Base-by-base conservation (phyloP, 2,113 vertebrate species). In the Cyanoramphus novaezelandiae region DNA sequence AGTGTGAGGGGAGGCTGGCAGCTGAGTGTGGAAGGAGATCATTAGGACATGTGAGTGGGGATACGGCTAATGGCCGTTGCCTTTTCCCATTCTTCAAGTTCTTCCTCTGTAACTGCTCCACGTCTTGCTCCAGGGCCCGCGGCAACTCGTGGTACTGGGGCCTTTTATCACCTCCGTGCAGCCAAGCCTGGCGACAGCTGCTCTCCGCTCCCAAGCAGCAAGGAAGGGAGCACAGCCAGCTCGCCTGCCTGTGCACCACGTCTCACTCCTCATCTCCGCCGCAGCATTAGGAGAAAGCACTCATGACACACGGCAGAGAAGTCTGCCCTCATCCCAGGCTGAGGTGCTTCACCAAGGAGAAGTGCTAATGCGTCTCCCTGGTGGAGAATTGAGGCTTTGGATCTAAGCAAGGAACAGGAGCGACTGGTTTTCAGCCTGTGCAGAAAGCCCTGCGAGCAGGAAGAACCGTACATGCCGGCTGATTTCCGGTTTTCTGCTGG, bases 91-190 rank as follows among this genome's bases (percentile, higher is more conserved):
- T 89, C 76, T 92, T 86, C 29, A 46, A 1, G 62, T 49, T 77
- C 12, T 74, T 82, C 43, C 41, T 90, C 57, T 1, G 1, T 31
- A 86, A 44, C 47, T 64, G 68, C 17, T 60, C 53, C 35, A 8
- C 57, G 82, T 52, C 57, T 29, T 11, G 20, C 53, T 31, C 74
- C 55, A 84, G 72, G 29, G 28, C 33, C 86, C 78, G 65, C 28
- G 55, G 37, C 37, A 71, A 35, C 1, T 17, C 1, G 0, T 62
- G 68, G 49, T 1, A 2, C 39, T 33, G 20, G 18, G 50, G 59
- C 23, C 31, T 82, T 82, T 53, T 53, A 23, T 47, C 29, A 60
- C 10, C 37, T 78, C 47, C 43, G 12, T n/a, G 52, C 31, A 50
- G 79, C 23, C 43, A 17, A 80, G 50, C 17, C n/a, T 46, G 37